These are phyloP conservation scores for Umimayanthus chanpuru DNA, from an alignment of 92 coral and sea anemone genomes.

Conservation along the genomic window DNA sequence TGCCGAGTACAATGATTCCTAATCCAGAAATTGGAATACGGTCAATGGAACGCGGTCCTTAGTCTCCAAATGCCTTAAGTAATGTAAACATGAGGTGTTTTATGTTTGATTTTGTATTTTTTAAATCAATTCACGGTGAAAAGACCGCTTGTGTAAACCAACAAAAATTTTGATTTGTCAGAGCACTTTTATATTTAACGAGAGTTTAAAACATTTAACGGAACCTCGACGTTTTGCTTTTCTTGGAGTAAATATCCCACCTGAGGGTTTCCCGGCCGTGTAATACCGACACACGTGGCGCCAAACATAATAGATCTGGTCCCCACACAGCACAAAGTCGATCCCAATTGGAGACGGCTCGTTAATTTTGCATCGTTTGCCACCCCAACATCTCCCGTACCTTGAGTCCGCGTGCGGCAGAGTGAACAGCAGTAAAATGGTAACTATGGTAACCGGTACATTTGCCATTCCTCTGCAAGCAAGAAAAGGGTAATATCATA, in stretches of 20 bases:
- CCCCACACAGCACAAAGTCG: constrained; percentile 33
- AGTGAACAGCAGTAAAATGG: not conserved
- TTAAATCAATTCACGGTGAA: too few species aligned
- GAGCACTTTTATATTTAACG: too few species aligned
- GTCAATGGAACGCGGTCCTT: too few species aligned
- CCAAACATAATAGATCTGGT: constrained; percentile 24
- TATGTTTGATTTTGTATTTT: too few species aligned
- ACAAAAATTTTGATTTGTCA: too few species aligned
- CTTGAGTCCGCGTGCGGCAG: not conserved
- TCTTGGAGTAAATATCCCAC: not conserved
- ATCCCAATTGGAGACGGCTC: not conserved
- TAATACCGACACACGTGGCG: constrained; percentile 3
- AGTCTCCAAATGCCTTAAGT: too few species aligned
- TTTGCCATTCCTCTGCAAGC: constrained; percentile 23
- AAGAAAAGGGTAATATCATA: too few species aligned
- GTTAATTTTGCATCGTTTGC: constrained; percentile 14
- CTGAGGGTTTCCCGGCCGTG: not conserved
- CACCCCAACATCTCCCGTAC: not conserved
- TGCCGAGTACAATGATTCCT: too few species aligned
- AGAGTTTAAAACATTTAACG: not conserved
- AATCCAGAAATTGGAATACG: too few species aligned
- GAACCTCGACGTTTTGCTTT: not conserved
- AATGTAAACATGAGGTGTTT: too few species aligned
- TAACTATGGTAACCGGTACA: not conserved
- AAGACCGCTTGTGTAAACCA: too few species aligned